Evolutionary conservation across 2,888 invertebrate species (phyloP).

Genomic region (Melanotus villosus): DNA sequence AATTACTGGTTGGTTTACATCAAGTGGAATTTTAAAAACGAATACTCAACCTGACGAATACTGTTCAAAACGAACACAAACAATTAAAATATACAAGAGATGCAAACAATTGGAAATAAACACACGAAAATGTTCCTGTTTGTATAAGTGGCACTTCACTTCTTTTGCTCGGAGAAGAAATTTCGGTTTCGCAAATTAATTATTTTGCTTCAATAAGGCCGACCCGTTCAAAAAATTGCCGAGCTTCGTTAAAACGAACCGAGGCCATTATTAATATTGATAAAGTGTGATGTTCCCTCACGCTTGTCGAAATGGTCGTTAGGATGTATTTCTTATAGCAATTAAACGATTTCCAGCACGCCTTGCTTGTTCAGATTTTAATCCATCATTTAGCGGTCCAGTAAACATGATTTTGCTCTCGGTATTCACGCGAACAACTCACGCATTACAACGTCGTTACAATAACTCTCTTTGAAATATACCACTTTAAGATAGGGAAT

Average conservation of each 20-base stretch:
- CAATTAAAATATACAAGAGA: constrained; percentile 47
- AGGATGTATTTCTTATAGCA: constrained; percentile 38
- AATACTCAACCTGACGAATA: constrained; percentile 39
- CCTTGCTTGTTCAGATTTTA: constrained; percentile 39
- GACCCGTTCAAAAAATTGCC: constrained; percentile 23
- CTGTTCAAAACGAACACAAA: constrained; percentile 47
- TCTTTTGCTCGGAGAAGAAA: constrained; percentile 11
- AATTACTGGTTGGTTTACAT: constrained; percentile 48
- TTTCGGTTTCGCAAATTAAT: constrained; percentile 36
- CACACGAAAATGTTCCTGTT: constrained; percentile 30
- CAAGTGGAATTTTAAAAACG: constrained; percentile 43
- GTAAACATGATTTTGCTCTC: constrained; percentile 39
- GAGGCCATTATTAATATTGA: constrained; percentile 31
- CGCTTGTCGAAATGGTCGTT: constrained; percentile 32
- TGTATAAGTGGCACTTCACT: constrained; percentile 25
- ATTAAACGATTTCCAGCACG: constrained; percentile 32
- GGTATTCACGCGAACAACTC: constrained; percentile 17
- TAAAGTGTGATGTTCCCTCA: constrained; percentile 27
- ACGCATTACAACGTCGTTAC: background rate
- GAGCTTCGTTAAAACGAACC: constrained; percentile 17
- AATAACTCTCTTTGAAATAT: too few relatives aligned
- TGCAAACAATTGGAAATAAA: constrained; percentile 39
- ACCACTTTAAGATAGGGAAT: too few relatives aligned
- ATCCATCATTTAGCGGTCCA: constrained; percentile 41
- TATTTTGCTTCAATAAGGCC: constrained; percentile 26